These are phyloP conservation scores for Lepidochrysops patricia DNA, from an alignment of 2,888 invertebrate species.

Conservation along the genomic window DNA sequence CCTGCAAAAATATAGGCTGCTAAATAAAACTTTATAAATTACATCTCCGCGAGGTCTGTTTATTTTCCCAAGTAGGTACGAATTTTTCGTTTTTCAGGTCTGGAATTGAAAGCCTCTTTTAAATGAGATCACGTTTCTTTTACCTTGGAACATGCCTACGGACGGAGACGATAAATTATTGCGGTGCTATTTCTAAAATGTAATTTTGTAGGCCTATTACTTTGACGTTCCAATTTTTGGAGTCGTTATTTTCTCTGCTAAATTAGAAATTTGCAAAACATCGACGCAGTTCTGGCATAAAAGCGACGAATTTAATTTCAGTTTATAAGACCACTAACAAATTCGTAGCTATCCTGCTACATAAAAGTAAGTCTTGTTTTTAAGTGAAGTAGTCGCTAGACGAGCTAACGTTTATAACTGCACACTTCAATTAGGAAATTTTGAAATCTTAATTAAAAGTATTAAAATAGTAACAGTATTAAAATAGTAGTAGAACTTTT, in stretches of 20 bases:
- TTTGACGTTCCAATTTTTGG: not conserved
- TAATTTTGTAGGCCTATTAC: not conserved
- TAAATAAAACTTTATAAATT: not conserved
- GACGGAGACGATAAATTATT: not conserved
- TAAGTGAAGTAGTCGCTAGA: too few relatives aligned
- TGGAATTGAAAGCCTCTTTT: not conserved
- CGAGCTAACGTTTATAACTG: too few relatives aligned
- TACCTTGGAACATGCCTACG: not conserved
- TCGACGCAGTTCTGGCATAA: too few relatives aligned
- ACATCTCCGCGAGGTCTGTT: not conserved
- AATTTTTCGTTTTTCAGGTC: not conserved
- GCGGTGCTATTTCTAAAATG: not conserved
- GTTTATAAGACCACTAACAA: too few relatives aligned
- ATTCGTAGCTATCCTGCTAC: too few relatives aligned
- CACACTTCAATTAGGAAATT: too few relatives aligned
- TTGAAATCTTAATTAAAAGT: too few relatives aligned
- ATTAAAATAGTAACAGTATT: too few relatives aligned
- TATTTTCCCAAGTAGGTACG: not conserved
- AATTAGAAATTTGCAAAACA: not conserved
- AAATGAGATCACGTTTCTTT: not conserved
- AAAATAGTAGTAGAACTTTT: too few relatives aligned
- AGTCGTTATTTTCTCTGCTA: not conserved
- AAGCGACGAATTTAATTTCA: too few relatives aligned
- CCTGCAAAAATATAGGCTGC: too few relatives aligned
- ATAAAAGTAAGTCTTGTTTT: too few relatives aligned